These are phyloP conservation scores for Axinella damicornis DNA, from an alignment of 37 sponge, comb jelly and placozoan genomes.

Conservation along the genomic window DNA sequence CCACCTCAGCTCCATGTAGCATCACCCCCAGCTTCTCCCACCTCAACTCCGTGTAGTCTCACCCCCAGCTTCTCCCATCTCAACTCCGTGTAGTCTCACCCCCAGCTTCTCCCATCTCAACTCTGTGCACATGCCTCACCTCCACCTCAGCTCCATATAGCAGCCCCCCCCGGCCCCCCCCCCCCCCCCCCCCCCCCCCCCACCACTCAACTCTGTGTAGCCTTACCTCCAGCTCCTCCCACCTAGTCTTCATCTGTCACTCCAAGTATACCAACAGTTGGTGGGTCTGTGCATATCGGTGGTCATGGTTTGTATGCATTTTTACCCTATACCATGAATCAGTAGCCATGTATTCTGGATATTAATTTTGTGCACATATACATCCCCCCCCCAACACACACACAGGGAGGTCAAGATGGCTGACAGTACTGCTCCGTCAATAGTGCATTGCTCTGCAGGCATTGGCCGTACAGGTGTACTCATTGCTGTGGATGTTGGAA, in stretches of 20 bases:
- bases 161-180: no score
- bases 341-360: no score
- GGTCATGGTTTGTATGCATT: no score
- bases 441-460: conserved; percentile 90
- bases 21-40: no score
- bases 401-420: conserved; percentile 30
- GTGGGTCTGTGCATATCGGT: no score
- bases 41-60: no score
- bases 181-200: neutral
- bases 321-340: no score
- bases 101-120: neutral
- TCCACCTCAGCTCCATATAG: neutral
- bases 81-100: no score
- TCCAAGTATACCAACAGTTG: neutral
- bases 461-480: conserved; percentile 89
- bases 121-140: neutral
- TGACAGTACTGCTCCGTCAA: conserved; percentile 55
- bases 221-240: neutral
- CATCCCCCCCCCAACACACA: no score
- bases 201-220: neutral
- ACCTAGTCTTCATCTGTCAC: neutral
- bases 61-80: no score
- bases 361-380: no score
- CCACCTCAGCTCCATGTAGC: no score
- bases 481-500: conserved; percentile 70